These are phyloP conservation scores for Penaeus japonicus DNA, from an alignment of 1,140 invertebrate species.

Conservation along the genomic window DNA sequence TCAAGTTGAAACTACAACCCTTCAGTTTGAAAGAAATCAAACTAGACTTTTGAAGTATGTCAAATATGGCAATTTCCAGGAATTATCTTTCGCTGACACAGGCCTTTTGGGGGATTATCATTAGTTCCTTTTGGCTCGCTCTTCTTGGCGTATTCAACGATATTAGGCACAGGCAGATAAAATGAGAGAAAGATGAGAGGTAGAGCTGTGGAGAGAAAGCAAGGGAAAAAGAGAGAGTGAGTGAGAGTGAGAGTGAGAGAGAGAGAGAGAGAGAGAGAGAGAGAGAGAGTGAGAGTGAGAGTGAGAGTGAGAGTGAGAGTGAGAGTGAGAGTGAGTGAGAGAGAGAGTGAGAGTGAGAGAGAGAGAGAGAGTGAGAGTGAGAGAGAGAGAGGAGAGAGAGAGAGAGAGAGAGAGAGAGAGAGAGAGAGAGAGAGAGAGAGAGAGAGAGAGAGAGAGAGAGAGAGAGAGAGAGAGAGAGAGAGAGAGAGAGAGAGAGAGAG, in stretches of 20 bases:
- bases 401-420: not conserved
- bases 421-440: not conserved
- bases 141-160: no score
- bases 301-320: constrained; percentile 8
- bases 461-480: not conserved
- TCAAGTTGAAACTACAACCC: no score
- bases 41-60: no score
- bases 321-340: not conserved
- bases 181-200: not conserved
- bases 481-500: not conserved
- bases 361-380: not conserved
- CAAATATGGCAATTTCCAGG: no score
- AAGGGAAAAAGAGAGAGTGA: not conserved
- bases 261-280: not conserved
- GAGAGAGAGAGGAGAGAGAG: not conserved
- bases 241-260: not conserved
- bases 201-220: not conserved
- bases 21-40: no score
- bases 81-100: no score
- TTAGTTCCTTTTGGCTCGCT: no score
- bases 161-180: not conserved
- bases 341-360: not conserved
- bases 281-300: not conserved
- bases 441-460: not conserved
- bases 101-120: no score